Evolutionary conservation across 2,888 invertebrate genomes (phyloP), one percentile per base, ranked within the genome.

Genomic region (Ophion costatus): DNA sequence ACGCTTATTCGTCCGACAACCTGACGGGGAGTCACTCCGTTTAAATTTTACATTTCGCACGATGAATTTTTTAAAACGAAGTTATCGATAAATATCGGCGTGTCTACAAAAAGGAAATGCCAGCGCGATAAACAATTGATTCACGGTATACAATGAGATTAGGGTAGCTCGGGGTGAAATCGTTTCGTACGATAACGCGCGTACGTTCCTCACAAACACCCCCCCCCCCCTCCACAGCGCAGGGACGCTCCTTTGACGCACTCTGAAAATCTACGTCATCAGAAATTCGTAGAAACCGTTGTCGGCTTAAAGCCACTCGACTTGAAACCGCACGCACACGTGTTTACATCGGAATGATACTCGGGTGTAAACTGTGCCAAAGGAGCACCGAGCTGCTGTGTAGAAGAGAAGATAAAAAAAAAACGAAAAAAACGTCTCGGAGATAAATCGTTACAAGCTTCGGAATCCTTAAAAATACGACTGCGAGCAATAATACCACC

Each of bases 371-470:
- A 38, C 7, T 59, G 59, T 59, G 59, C 71, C 57, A 14, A 59
- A 59, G n/a, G 38, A 38, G 9, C 6, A 7, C 11, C 14, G 22
- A 24, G 24, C 29, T 33, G 9, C 14, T 38, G 20, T 33, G n/a
- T 1, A 33, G 14, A 20, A 59, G 38, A 59, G 33, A 22, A 6
- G 38, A 71, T 4, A 7, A n/a, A 11, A 57, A 5, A 70, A 24
- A 69, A 24, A 51, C 11, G 14, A 24, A 20, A 56, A 56, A 61
- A 79, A 22, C n/a, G 1, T 1, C 3, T 69, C 22, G 29, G 70
- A 61, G 73, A 75, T 81, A 82, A 78, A 51, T 29, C 61, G 29
- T 69, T 24, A 20, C 17, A 38, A 14, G n/a, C 29, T 24, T 45
- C 14, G 14, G 38, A 24, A 78, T 69, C 78, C 17, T 51, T 20